phyloP scores from a whole-genome alignment of 2,797 vertebrate species.

The Columba guinea region DNA sequence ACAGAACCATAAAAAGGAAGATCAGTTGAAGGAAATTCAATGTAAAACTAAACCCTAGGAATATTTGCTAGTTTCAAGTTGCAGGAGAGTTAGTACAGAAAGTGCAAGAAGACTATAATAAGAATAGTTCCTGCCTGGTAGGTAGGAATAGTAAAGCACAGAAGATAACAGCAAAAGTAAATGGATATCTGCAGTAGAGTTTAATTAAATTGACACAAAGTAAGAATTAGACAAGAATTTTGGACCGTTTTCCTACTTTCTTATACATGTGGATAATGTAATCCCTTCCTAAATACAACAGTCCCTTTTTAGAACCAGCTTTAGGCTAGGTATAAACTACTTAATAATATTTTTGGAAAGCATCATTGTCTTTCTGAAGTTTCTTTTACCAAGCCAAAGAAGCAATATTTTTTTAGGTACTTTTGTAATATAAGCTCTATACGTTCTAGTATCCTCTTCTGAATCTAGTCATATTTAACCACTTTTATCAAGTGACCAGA shows the following conservation, averaged over 20 bases:
- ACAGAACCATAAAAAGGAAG: not conserved
- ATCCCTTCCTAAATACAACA: not conserved
- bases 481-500: not conserved
- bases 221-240: not conserved
- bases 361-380: not conserved
- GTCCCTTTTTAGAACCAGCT: not conserved
- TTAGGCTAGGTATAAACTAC: not conserved
- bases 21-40: not conserved
- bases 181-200: not conserved
- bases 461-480: not conserved
- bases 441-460: not conserved
- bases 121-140: not conserved
- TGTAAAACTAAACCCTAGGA: not conserved
- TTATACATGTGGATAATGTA: not conserved
- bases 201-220: not conserved
- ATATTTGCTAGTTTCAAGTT: not conserved
- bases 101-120: not conserved
- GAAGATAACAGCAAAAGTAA: not conserved
- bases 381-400: not conserved
- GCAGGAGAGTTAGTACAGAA: not conserved
- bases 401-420: not conserved
- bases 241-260: not conserved
- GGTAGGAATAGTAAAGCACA: not conserved
- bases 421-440: not conserved
- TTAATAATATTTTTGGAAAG: not conserved